Evolutionary conservation across 2,888 invertebrate genomes (phyloP), one percentile per base, ranked within the genome.

Genomic region (Lordiphosa andalusiaca): DNA sequence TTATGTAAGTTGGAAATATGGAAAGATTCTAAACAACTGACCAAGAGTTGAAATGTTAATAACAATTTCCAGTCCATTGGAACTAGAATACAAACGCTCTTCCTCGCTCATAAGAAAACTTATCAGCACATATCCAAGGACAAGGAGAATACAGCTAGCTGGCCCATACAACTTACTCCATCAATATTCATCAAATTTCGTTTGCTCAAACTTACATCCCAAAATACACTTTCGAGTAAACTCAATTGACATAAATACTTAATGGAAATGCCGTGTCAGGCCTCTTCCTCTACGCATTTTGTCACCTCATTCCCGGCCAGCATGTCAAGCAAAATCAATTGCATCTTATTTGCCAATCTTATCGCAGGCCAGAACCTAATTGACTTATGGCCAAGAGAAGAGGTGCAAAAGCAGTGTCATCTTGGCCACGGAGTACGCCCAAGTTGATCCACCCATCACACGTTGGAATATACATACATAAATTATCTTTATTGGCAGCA

Each of bases 401-500:
- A 3, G 25, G 44, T 30, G 37, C 10, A 23, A 52, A 23, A 64
- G 38, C 65, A 56, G 47, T 25, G 37, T 30, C 30, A 30, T 30
- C 30, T 30, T 30, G 30, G 30, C 1, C 30, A 3, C 10, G 30
- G 30, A 10, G 30, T 30, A 37, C 55, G 61, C 57, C 69, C 53
- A 50, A 44, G 39, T 54, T 48, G 50, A 38, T 23, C 25, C 41
- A 40, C 53, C 65, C 61, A 58, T 66, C 74, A 58, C 59, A 66
- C 62, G 69, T 71, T 67, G 61, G 67, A 60, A 67, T 68, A 60
- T 67, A 73, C 74, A 84, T 78, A 84, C 78, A 84, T 78, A 84
- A 78, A 81, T 84, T 77, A 78, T 78, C 67, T 84, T 76, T 81
- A 84, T 76, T 84, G 82, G 73, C 71, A 58, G 52, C 50, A 60